Evolutionary conservation across 2,888 invertebrate species (phyloP).

Genomic region (Eulithis testata): DNA sequence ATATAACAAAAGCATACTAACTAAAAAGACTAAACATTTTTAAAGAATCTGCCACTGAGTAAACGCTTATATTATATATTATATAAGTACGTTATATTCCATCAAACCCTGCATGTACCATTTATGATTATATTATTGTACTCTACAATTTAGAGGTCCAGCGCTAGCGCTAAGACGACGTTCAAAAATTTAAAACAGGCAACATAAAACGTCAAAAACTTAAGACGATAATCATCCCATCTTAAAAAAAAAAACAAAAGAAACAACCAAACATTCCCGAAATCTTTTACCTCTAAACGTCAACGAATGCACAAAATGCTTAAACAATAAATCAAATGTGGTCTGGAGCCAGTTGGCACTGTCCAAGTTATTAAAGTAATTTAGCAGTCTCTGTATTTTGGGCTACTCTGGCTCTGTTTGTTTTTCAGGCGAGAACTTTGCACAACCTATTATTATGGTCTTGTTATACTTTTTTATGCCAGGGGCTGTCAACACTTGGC

Average conservation of each 20-base stretch:
- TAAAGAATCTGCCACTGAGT: no score
- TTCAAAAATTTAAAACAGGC: background rate
- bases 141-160: background rate
- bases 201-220: background rate
- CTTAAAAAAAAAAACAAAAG: slow-evolving; percentile 15
- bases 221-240: slow-evolving; percentile 7
- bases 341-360: slow-evolving; percentile 49
- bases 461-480: slow-evolving; percentile 75
- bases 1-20: no score
- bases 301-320: slow-evolving; percentile 40
- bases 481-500: slow-evolving; percentile 64
- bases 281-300: slow-evolving; percentile 26
- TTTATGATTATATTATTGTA: background rate
- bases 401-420: slow-evolving; percentile 78
- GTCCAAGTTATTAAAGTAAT: slow-evolving; percentile 72
- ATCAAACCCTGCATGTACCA: no score
- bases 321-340: slow-evolving; percentile 55
- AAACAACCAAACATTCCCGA: slow-evolving; percentile 24
- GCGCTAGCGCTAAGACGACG: background rate
- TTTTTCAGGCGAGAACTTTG: slow-evolving; percentile 83
- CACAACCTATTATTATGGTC: slow-evolving; percentile 80
- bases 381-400: slow-evolving; percentile 67
- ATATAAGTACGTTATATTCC: no score
- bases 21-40: no score
- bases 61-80: no score